These are phyloP conservation scores for Distichodus sexfasciatus DNA, from an alignment of 2,797 vertebrate species.

Conservation along the genomic window DNA sequence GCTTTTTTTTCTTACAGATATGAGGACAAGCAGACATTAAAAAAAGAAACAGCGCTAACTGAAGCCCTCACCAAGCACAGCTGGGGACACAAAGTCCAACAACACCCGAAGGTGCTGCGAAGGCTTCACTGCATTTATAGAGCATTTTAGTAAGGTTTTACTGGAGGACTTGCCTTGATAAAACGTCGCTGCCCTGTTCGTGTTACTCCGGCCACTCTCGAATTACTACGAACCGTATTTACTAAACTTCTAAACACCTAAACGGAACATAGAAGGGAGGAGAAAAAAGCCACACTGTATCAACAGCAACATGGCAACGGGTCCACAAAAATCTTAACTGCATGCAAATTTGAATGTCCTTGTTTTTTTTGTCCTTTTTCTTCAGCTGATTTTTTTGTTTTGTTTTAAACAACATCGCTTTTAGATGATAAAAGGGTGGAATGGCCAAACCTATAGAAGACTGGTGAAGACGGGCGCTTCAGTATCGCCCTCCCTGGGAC, in stretches of 20 bases:
- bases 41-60: conserved; percentile 71
- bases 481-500: conserved; percentile 98
- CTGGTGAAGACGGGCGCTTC: conserved; percentile 79
- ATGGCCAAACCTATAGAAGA: conserved; percentile 98
- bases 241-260: conserved; percentile 99
- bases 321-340: conserved; percentile 62
- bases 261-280: conserved; percentile 86
- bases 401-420: conserved; percentile 70
- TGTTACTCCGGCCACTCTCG: conserved; percentile 89
- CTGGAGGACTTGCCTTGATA: conserved; percentile 97
- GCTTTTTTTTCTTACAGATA: conserved; percentile 69
- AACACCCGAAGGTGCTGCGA: conserved; percentile 96
- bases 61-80: conserved; percentile 98
- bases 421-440: conserved; percentile 99
- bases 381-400: conserved; percentile 64
- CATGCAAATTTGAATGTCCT: conserved; percentile 76
- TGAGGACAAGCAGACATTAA: conserved; percentile 63
- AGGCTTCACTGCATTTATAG: conserved; percentile 83
- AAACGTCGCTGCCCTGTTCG: conserved; percentile 78
- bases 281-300: conserved; percentile 90
- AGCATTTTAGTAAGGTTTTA: conserved; percentile 80
- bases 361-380: conserved; percentile 59
- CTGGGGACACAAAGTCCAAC: conserved; percentile 99
- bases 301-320: conserved; percentile 85
- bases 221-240: conserved; percentile 96